Evolutionary conservation across 2,888 invertebrate species (phyloP).

Genomic region (Leucoma salicis): DNA sequence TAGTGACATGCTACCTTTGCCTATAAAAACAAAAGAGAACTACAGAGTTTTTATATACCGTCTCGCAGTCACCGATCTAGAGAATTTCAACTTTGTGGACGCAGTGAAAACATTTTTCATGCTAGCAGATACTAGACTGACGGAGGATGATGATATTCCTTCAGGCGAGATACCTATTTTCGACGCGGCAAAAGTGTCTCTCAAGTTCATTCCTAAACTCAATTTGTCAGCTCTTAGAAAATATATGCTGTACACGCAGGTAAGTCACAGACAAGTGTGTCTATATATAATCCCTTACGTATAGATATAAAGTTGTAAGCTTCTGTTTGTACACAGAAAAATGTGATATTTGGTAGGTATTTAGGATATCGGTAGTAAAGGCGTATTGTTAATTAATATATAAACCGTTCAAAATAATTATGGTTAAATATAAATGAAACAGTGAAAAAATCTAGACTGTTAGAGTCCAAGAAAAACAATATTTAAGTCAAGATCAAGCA

Average conservation of each 20-base stretch:
- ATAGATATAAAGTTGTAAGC: too few relatives aligned
- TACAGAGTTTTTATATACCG: constrained; percentile 86
- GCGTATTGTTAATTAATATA: too few relatives aligned
- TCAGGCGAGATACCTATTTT: constrained; percentile 88
- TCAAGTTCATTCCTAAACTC: constrained; percentile 85
- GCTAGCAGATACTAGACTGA: constrained; percentile 86
- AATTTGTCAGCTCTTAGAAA: constrained; percentile 84
- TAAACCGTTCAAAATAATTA: too few relatives aligned
- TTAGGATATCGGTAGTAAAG: too few relatives aligned
- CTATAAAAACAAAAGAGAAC: constrained; percentile 85
- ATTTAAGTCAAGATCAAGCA: too few relatives aligned
- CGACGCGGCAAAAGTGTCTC: constrained; percentile 84
- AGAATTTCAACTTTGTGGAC: constrained; percentile 85
- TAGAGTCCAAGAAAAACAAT: too few relatives aligned
- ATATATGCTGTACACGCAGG: constrained; percentile 88
- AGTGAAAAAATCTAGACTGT: too few relatives aligned
- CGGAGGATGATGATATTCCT: constrained; percentile 82
- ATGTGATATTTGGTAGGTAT: too few relatives aligned
- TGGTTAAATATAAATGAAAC: too few relatives aligned
- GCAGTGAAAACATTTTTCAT: constrained; percentile 87
- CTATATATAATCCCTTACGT: too few relatives aligned
- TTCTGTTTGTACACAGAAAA: too few relatives aligned
- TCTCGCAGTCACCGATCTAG: constrained; percentile 83
- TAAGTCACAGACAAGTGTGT: too few relatives aligned
- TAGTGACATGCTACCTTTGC: constrained; percentile 87